phyloP scores from a whole-genome alignment of 2,888 invertebrate genomes.

The Oxycera nigricornis region DNA sequence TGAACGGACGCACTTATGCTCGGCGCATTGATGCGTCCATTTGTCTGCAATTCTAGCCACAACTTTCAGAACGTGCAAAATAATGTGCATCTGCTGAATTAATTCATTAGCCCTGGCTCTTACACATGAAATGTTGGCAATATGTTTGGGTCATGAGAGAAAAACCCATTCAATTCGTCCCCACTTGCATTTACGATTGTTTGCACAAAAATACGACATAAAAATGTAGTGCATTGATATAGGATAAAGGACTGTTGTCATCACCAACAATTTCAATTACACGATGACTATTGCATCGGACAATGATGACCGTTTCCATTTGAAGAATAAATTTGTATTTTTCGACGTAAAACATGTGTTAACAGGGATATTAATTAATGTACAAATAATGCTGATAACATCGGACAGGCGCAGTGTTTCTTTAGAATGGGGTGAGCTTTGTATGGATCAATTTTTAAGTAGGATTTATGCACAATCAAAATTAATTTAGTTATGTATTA shows the following conservation, averaged over 20 bases:
- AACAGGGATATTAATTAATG: slow-evolving; percentile 21
- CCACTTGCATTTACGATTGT: neutral
- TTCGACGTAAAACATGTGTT: slow-evolving; percentile 26
- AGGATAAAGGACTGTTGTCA: slow-evolving; percentile 15
- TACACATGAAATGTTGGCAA: neutral
- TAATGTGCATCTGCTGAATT: slow-evolving; percentile 44
- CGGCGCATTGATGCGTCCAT: neutral
- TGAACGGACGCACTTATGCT: slow-evolving; percentile 21
- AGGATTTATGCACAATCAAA: too few species aligned
- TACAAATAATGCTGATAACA: too few species aligned
- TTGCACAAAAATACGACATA: neutral
- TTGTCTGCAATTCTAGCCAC: neutral
- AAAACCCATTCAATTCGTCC: neutral
- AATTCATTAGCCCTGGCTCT: slow-evolving; percentile 40
- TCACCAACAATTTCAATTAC: neutral
- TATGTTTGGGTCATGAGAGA: neutral
- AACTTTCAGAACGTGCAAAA: slow-evolving; percentile 32
- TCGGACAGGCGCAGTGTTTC: too few species aligned
- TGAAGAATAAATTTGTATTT: slow-evolving; percentile 27
- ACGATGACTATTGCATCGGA: slow-evolving; percentile 23
- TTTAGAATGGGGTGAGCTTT: too few species aligned
- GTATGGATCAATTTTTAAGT: too few species aligned
- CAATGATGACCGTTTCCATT: neutral
- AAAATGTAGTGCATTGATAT: neutral
- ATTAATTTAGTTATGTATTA: too few species aligned